phyloP scores from a whole-genome alignment of 2,113 vertebrate species.

The Sarotherodon lohbergeri region DNA sequence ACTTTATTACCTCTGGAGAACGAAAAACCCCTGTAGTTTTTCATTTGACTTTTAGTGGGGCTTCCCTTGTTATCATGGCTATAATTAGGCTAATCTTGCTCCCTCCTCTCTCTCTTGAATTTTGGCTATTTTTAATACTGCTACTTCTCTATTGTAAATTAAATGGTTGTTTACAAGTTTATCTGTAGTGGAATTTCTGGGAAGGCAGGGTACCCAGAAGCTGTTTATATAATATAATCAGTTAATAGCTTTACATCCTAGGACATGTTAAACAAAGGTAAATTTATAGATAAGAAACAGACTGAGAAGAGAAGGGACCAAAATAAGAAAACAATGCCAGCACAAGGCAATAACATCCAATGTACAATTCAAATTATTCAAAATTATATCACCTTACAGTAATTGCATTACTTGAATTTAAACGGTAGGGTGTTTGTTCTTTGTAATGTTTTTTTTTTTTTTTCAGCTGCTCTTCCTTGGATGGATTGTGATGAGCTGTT shows the following conservation, averaged over 20 bases:
- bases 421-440: neutral
- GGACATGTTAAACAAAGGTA: neutral
- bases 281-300: neutral
- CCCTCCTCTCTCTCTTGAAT: neutral
- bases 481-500: neutral
- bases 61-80: neutral
- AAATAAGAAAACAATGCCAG: neutral
- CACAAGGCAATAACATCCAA: neutral
- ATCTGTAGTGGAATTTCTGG: neutral
- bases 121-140: neutral
- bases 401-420: neutral
- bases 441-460: no score
- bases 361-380: neutral
- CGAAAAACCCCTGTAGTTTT: neutral
- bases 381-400: neutral
- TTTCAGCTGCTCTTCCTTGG: no score
- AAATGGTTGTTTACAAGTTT: neutral
- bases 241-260: neutral
- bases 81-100: neutral
- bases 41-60: neutral
- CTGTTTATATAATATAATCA: neutral
- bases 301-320: neutral
- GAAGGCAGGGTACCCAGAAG: neutral
- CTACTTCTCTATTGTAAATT: neutral
- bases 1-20: neutral